Base-by-base conservation (phyloP, 2,113 vertebrate genomes). In the Ascaphus truei region DNA sequence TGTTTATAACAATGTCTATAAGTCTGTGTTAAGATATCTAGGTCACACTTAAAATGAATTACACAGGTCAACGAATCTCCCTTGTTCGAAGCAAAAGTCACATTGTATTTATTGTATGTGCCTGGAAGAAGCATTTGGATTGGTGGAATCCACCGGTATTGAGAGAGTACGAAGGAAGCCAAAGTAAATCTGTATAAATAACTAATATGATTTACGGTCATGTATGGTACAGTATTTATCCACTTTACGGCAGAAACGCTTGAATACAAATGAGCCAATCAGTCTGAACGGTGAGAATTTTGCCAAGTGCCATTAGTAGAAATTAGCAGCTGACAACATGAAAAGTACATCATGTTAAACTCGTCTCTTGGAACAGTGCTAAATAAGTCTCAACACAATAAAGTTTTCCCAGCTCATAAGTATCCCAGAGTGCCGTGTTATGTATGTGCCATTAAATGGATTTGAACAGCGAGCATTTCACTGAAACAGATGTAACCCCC, bases 261-360 rank as follows among this genome's bases (percentile, higher is more conserved):
- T 36, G 65, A 58, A 45, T 68, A 68, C 53, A 68, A 58, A 67
- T 58, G 52, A 68, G 41, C 29, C 53, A 58, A 45, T 68, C 65
- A 58, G 51, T 34, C 27, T 68, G 65, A 68, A 33, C 52, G 20
- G 37, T 18, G 39, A 68, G 65, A 29, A 47, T 23, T 68, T 58
- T 68, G 65, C 65, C 65, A 68, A 58, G 63, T 26, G 18, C 65
- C 53, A 58, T 68, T 68, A 68, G 53, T 48, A 56, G 53, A 68
- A 68, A 68, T 68, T 58, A 58, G 65, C 53, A 58, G 65, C 45
- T 68, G 65, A 68, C 65, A 58, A 57, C 52, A 57, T 68, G 53
- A 68, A 58, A 68, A 68, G 53, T 68, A 68, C 65, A 68, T 68
- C 52, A 58, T 58, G 65, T 68, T 43, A 68, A 68, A 58, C 39